Evolutionary conservation across 2,797 vertebrate species (phyloP), one percentile per base, ranked within the genome.

Genomic region (Pangasius sanitwongsei): DNA sequence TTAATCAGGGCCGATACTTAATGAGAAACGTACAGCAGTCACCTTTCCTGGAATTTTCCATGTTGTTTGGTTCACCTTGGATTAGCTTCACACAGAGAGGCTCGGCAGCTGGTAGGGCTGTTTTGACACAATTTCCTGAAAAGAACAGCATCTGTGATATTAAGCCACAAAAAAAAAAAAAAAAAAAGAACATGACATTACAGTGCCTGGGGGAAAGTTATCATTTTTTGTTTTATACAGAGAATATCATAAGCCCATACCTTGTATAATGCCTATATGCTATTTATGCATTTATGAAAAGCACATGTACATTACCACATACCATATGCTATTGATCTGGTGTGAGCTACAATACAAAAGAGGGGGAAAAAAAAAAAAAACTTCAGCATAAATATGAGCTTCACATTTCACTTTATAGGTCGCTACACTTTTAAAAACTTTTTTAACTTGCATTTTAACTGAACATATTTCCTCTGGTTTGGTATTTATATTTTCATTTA

Each of bases 1-100:
- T 89, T 89, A 92, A 92, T 92, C 90, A 88, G 90, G 77, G 91
- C 74, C 89, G 86, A 72, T 70, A 85, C 85, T 89, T 92, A 93
- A 93, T 92, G 90, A 92, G 90, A 92, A 87, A 88, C 16, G 25
- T 78, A 84, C 72, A 83, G 70, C 83, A 69, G 72, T 86, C 86
- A 87, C 75, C 61, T 82, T 80, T 84, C 83, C 77, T 89, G 67
- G 44, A 87, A 23, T 87, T 81, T 74, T 74, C 88, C 77, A 65
- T 65, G 55, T 70, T 75, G 37, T 31, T 23, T 50, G 25, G 65
- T 75, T 90, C 83, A 82, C 69, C 88, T 89, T 87, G 75, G 28
- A 89, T 89, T 75, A 70, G 57, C 61, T 80, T 88, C n/a, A 37
- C 23, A 77, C 18, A 12, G 57, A 82, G 57, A 70, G 48, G 15